Base-by-base conservation (phyloP, 1,140 invertebrate genomes). In the Musca vetustissima region DNA sequence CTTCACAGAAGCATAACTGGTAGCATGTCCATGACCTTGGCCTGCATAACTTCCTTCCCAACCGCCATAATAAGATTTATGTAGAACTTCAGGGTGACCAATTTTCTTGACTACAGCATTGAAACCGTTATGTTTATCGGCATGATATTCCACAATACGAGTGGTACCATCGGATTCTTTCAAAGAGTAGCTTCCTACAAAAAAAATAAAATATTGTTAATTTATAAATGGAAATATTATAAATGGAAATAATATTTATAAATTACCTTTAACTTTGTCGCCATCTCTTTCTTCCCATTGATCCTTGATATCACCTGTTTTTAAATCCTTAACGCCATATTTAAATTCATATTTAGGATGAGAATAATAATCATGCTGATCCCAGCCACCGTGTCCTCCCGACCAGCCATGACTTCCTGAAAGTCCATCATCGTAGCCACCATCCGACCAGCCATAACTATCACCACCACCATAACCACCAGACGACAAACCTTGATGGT, bases 141-240 rank as follows among this genome's bases (percentile, higher is more conserved):
- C 85, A 14, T 83, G 85, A 72, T 88, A 88, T 68, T 87, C 85
- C 15, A 87, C 86, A 69, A 84, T 83, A 49, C 86, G 74, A n/a
- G 83, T 78, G 3, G 84, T 86, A 66, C 87, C 87, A 71, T 88
- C 87, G 22, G 87, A 85, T 70, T 88, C 87, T 9, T 87, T 83
- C 19, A 87, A 72, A 3, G 84, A 85, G 75, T 88, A 88, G 50
- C 76, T 82, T 24, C 88, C 88, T 72, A 83, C 4, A 17, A n/a
- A 55, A 57, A 4, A 22, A 55, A 78, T 1, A 69, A 57, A 43
- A 68, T 49, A 19, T 19, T 4, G 1, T 8, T 4, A 49, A 24
- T 24, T 25, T 14, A n/a, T 7, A 52, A 36, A 4, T 3, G 28
- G 3, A 4, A 4, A 4, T 28, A 28, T 28, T 28, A 28, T 28